Evolutionary conservation across 2,888 invertebrate genomes (phyloP), one percentile per base, ranked within the genome.

Genomic region (Steinernema hermaphroditum): DNA sequence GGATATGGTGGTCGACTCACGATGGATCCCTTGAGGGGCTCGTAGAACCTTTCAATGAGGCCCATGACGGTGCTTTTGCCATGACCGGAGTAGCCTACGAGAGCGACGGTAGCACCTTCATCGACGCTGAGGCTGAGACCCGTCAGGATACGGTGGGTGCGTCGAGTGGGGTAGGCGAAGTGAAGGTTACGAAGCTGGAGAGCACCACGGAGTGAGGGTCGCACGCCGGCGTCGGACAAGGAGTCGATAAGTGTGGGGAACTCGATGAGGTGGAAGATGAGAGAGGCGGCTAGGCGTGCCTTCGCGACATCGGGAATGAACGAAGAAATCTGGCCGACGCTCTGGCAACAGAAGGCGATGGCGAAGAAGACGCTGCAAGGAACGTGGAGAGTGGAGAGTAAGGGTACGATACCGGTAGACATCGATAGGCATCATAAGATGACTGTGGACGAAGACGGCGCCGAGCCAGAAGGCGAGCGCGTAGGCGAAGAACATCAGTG

Each of bases 1-100:
- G 27, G 6, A 4, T 16, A n/a, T 9, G 37, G 12, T 19, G 27
- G n/a, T 2, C 8, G 27, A 49, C 70, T 89, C 80, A 90, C 90
- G 76, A 92, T 90, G 37, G 88, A 84, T 12, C 93, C 93, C 1
- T 86, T 87, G 9, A 88, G 87, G 0, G 92, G 91, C 86, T 93
- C 93, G 86, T 94, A 94, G 87, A 93, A 93, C 73, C 93, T 89
- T 87, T 93, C 91, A 0, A 94, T 87, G 8, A 87, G 80, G 62
- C 82, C 82, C 19, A 87, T 83, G 73, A 85, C 85, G 0, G 87
- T 83, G 12, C 83, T 83, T 78, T 87, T 87, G 9, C 69, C 69
- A 22, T 43, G 43, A 22, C 69, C 69, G 29, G 29, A 29, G 27
- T 24, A 22, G 9, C 69, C 69, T 2, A 68, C 69, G 19, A 69